Conservation (phyloP, 2,113 vertebrate genomes). For the Corvus hawaiiensis region DNA sequence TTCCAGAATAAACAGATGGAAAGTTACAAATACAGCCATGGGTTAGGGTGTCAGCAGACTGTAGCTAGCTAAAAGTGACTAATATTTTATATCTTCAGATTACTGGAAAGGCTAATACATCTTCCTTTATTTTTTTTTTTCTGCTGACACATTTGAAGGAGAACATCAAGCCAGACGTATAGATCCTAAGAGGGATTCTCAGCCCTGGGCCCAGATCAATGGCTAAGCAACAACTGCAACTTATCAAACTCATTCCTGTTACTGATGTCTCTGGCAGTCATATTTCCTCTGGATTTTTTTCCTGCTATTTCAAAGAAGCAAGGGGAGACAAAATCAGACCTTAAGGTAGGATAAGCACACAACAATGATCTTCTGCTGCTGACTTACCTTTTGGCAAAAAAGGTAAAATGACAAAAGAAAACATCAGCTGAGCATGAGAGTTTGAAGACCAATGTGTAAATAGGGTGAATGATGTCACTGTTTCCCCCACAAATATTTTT, state of each 20-base stretch:
- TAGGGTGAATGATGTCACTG: not conserved
- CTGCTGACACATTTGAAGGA: not conserved
- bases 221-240: not conserved
- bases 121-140: not conserved
- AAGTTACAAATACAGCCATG: not conserved
- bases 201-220: not conserved
- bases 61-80: not conserved
- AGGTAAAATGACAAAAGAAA: not conserved
- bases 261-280: not conserved
- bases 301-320: not conserved
- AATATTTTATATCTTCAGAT: not conserved
- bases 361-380: not conserved
- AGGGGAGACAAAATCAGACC: not conserved
- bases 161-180: not conserved
- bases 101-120: not conserved
- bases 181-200: not conserved
- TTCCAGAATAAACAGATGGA: not conserved
- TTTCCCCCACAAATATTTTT: not conserved
- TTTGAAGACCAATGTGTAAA: not conserved
- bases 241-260: not conserved
- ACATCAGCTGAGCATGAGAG: not conserved
- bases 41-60: not conserved
- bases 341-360: not conserved
- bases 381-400: not conserved
- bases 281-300: not conserved